Evolutionary conservation across 2,113 vertebrate genomes (phyloP), one percentile per base, ranked within the genome.

Genomic region (Centrocercus urophasianus): DNA sequence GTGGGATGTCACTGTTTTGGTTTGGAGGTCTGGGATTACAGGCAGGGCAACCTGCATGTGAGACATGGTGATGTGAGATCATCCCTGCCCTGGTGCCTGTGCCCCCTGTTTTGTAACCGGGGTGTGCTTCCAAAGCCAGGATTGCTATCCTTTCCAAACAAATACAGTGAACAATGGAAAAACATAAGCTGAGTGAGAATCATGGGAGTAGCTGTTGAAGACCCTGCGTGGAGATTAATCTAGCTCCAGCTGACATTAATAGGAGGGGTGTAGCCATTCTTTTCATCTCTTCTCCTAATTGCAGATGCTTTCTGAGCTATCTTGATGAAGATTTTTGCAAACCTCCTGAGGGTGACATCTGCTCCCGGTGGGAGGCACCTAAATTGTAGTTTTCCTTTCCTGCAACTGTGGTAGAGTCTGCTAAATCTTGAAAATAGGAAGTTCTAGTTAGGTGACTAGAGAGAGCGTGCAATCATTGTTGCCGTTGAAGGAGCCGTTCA

Each of bases 221-320:
- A 42, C 27, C 0, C 2, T 32, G 16, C 36, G 4, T 21, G 13
- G 67, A 79, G 63, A 59, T 85, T 54, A 82, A 85, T 67, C 34
- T 76, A 75, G 12, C 60, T 91, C 74, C 56, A 70, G 74, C 14
- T 91, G 81, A 87, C 50, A 54, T 73, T 76, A 70, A 63, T 66
- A 90, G 71, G 45, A 85, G n/a, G 64, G 21, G 10, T 56, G 60
- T 59, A 70, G 54, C 79, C 65, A 87, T 93, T 89, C 7, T 71
- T 91, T 89, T 85, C 45, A 83, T 82, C 67, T 36, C 45, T 85
- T 76, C 28, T 88, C 38, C 52, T 93, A 95, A 92, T 89, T 94
- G 64, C 81, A 73, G 48, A 85, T 80, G 74, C 60, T 79, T 94
- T 87, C 83, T 86, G 48, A 86, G 89, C 32, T 73, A 72, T 40